Evolutionary conservation across 2,113 vertebrate genomes (phyloP).

Genomic region (Trogon melanurus): DNA sequence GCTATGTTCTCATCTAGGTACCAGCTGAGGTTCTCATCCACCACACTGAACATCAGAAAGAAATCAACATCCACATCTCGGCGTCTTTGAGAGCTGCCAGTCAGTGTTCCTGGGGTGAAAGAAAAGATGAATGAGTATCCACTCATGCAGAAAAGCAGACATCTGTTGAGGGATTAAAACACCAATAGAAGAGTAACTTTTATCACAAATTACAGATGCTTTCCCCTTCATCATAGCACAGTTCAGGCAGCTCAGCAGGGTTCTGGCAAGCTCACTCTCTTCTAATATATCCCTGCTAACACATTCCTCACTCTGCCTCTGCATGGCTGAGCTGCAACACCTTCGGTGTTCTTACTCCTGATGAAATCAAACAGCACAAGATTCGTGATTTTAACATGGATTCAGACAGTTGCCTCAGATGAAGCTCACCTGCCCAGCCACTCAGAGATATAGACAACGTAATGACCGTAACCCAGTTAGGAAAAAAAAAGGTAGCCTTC

Average conservation of each 20-base stretch:
- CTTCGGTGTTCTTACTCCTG: not conserved
- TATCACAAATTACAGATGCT: not conserved
- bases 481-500: not conserved
- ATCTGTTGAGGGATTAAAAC: not conserved
- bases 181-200: not conserved
- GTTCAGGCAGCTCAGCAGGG: not conserved
- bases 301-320: not conserved
- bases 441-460: not conserved
- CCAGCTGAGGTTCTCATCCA: slow-evolving; percentile 84
- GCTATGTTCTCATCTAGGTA: slow-evolving; percentile 78
- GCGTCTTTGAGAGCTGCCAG: slow-evolving; percentile 65
- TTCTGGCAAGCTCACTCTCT: not conserved
- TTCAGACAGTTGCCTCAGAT: not conserved
- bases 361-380: not conserved
- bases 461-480: not conserved
- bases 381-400: not conserved
- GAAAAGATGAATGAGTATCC: not conserved
- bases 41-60: slow-evolving; percentile 80
- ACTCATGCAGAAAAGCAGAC: not conserved
- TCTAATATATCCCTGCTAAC: accelerated
- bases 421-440: not conserved
- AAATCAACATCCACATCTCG: slow-evolving; percentile 75
- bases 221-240: not conserved
- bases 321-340: not conserved
- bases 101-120: slow-evolving; percentile 63